Conservation (phyloP, 2,888 invertebrate species). For the Branchipolynoe longqiensis region DNA sequence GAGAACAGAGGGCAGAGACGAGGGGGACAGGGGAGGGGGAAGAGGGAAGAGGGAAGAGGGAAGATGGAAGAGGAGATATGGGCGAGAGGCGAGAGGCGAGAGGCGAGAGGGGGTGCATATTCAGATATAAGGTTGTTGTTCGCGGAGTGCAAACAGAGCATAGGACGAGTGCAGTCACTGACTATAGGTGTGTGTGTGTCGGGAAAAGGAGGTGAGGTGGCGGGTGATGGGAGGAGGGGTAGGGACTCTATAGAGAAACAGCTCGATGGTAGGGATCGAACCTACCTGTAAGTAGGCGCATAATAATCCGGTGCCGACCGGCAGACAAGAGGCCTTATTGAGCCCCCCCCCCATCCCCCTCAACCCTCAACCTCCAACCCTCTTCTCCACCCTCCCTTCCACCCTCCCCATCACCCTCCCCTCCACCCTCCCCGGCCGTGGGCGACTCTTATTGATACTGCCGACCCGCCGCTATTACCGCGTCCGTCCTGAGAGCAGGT, state of each 20-base stretch:
- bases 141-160: no score
- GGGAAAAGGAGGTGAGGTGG: neutral
- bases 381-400: neutral
- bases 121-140: no score
- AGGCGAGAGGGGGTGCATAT: no score
- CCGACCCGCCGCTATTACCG: neutral
- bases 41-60: neutral
- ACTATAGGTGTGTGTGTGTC: no score
- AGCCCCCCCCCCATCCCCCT: neutral
- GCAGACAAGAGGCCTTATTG: neutral
- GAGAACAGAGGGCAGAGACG: neutral
- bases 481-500: neutral
- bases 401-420: neutral
- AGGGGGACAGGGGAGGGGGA: neutral
- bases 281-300: constrained; percentile 19
- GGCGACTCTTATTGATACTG: neutral
- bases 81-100: neutral
- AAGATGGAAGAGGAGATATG: neutral
- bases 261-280: constrained; percentile 27
- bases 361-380: neutral
- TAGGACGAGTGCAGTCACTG: no score
- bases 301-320: no score
- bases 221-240: neutral
- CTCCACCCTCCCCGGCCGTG: neutral
- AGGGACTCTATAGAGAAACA: constrained; percentile 1